Base-by-base conservation (phyloP, 2,888 invertebrate species). In the Lottia scabra region DNA sequence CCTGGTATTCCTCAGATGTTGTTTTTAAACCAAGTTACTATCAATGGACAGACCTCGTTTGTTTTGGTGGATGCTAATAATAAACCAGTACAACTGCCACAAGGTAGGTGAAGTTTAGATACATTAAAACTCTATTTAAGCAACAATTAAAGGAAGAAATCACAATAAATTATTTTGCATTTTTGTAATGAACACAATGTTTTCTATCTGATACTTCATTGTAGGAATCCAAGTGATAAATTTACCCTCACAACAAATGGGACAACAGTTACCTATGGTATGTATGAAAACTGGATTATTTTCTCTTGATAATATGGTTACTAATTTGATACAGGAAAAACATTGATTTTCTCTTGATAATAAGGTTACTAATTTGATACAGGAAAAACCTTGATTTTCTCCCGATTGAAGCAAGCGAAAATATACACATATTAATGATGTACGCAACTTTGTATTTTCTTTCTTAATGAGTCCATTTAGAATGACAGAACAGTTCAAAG, bases 81-180 rank as follows among this genome's bases (percentile, higher is more conserved):
- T 72, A 86, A 85, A 78, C 86, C 86, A 27, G 85, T 86, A 19
- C 86, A 86, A 68, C 73, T 86, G 5, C 86, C 86, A 46, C 85
- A 84, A 76, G 86, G 86, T 85, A 73, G 68, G 65, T 44, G 23
- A 46, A 4, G 12, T 2, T 4, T 30, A 2, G 30, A n/a, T 30
- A 2, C 30, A 30, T 30, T 5, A 30, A 30, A 30, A 30, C 2
- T 30, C 5, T 30, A 30, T 30, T n/a, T n/a, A n/a, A n/a, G n/a
- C n/a, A n/a, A n/a, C n/a, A n/a, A n/a, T n/a, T n/a, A n/a, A n/a
- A n/a, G n/a, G n/a, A n/a, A n/a, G n/a, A n/a, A n/a, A n/a, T n/a
- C n/a, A n/a, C n/a, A n/a, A n/a, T n/a, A n/a, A n/a, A n/a, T n/a
- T n/a, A n/a, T n/a, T n/a, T n/a, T n/a, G n/a, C n/a, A n/a, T n/a